These are phyloP conservation scores for Malurus melanocephalus DNA, from an alignment of 2,113 vertebrate genomes.

Conservation along the genomic window DNA sequence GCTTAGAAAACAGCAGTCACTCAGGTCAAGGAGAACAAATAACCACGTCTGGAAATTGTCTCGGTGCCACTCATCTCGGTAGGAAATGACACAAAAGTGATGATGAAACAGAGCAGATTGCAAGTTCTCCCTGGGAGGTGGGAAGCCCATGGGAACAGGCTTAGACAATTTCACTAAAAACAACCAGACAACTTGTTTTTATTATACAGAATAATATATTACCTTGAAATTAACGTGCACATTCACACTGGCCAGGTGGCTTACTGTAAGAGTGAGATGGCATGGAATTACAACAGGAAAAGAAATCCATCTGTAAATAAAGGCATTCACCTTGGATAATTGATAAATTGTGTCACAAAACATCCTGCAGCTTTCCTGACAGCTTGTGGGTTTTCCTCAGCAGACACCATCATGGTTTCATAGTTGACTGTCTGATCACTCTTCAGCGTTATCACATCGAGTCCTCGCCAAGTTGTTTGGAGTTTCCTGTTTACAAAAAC, in stretches of 20 bases:
- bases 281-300: not conserved
- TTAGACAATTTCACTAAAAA: conserved; percentile 28
- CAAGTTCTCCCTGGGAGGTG: conserved; percentile 49
- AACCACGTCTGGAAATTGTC: conserved; percentile 50
- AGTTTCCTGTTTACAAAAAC: conserved; percentile 46
- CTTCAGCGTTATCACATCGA: not conserved
- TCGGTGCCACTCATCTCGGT: conserved; percentile 46
- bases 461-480: not conserved
- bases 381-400: conserved; percentile 43
- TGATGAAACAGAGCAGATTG: conserved; percentile 62
- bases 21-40: conserved; percentile 60
- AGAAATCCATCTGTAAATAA: not conserved
- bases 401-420: not conserved
- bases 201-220: conserved; percentile 38
- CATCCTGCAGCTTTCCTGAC: conserved; percentile 9
- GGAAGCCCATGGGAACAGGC: conserved; percentile 17
- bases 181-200: conserved; percentile 22
- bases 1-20: conserved; percentile 25
- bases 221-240: not conserved
- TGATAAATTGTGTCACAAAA: not conserved
- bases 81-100: conserved; percentile 61
- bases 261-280: conserved; percentile 16
- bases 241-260: conserved; percentile 5
- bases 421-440: not conserved
- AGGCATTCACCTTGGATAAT: not conserved